These are phyloP conservation scores for Carposina sasakii DNA, from an alignment of 1,140 invertebrate species.

Conservation along the genomic window DNA sequence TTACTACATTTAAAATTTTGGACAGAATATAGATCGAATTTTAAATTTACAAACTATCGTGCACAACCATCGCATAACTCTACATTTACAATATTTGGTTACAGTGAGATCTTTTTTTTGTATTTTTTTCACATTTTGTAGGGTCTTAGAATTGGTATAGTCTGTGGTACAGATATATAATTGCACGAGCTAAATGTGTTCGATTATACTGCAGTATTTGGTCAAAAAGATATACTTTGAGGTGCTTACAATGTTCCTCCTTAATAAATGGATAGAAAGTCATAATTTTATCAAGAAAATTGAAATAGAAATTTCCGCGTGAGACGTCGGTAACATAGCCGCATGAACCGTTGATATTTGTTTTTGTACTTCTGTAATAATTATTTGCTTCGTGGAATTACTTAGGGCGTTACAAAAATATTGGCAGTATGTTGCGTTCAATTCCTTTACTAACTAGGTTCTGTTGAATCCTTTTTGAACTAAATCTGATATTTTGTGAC, in stretches of 20 bases:
- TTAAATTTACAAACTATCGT: constrained; percentile 51
- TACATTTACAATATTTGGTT: constrained; percentile 23
- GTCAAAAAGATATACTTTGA: too few relatives aligned
- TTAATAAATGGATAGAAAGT: too few relatives aligned
- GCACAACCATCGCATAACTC: constrained; percentile 65
- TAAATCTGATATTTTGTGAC: constrained; percentile 27
- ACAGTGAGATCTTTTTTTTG: too few relatives aligned
- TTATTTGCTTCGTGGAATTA: constrained; percentile 26
- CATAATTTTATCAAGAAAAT: too few relatives aligned
- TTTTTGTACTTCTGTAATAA: constrained; percentile 25
- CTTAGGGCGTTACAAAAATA: constrained; percentile 47
- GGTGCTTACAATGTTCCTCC: too few relatives aligned
- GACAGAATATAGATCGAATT: constrained; percentile 50
- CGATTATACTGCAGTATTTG: too few relatives aligned
- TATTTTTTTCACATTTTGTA: not conserved
- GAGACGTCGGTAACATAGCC: too few relatives aligned
- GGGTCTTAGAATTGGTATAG: too few relatives aligned
- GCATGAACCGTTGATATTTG: too few relatives aligned
- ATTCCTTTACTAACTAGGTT: constrained; percentile 58
- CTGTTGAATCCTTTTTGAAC: constrained; percentile 36
- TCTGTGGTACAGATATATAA: too few relatives aligned
- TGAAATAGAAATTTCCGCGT: too few relatives aligned
- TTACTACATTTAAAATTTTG: constrained; percentile 38
- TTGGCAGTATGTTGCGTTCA: constrained; percentile 67
- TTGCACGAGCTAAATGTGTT: too few relatives aligned